phyloP scores from a whole-genome alignment of 2,113 vertebrate species.

The Vidua chalybeata region DNA sequence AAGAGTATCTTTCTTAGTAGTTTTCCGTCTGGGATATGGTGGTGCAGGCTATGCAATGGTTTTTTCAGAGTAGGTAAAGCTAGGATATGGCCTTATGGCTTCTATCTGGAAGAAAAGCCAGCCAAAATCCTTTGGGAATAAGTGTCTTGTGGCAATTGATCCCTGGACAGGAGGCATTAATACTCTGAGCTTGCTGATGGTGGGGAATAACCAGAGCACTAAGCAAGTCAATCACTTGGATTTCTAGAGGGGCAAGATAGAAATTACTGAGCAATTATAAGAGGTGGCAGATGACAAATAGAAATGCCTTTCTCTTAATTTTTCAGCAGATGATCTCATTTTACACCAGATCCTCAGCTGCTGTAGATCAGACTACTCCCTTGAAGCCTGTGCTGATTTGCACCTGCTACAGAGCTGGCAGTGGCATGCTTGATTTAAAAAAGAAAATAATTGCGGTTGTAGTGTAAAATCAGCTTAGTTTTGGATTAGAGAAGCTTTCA shows the following conservation, averaged over 20 bases:
- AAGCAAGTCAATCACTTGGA: neutral
- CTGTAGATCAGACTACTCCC: constrained; percentile 18
- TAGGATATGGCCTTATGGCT: neutral
- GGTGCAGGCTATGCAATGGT: neutral
- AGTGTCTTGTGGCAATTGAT: neutral
- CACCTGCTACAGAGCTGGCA: constrained; percentile 43
- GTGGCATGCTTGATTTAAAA: constrained; percentile 19
- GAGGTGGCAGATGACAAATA: constrained; percentile 32
- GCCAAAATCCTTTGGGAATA: neutral
- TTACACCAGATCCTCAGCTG: constrained; percentile 39
- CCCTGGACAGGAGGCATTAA: neutral
- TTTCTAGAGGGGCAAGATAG: neutral
- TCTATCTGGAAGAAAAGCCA: neutral
- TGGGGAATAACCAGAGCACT: neutral
- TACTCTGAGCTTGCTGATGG: neutral
- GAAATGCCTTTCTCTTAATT: constrained; percentile 23
- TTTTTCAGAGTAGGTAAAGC: neutral
- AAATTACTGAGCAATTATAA: neutral
- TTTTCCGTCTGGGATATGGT: neutral
- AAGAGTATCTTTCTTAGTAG: neutral
- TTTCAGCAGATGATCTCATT: constrained; percentile 49
- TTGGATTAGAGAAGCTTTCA: constrained; percentile 68
- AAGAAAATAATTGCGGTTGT: constrained; percentile 57
- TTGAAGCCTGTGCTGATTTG: constrained; percentile 44
- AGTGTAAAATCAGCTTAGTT: constrained; percentile 70